phyloP scores from a whole-genome alignment of 2,113 vertebrate species.

The Anoplopoma fimbria region DNA sequence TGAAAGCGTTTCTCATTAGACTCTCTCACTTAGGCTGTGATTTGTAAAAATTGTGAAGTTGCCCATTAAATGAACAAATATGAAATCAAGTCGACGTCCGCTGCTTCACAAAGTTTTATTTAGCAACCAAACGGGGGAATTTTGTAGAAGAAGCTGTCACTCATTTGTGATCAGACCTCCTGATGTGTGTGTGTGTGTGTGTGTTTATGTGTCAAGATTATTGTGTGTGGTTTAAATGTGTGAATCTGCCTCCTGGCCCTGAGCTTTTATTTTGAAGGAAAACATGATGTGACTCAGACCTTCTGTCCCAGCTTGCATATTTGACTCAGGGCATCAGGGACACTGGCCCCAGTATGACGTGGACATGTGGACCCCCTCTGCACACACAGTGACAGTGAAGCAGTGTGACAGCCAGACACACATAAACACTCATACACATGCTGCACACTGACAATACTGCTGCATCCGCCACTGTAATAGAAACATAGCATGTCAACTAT shows the following conservation, averaged over 20 bases:
- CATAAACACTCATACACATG: not conserved
- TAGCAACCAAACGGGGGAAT: not conserved
- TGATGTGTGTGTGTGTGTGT: not conserved
- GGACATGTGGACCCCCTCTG: not conserved
- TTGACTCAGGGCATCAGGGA: constrained; percentile 35
- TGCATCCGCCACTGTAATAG: not conserved
- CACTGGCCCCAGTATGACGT: not conserved
- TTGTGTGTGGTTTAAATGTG: not conserved
- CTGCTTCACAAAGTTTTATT: not conserved
- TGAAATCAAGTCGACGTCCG: not conserved
- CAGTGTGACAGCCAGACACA: constrained; percentile 10
- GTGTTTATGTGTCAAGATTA: not conserved
- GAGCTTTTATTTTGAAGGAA: constrained; percentile 15
- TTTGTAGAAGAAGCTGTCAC: not conserved
- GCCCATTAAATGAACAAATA: not conserved
- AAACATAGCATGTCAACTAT: not conserved
- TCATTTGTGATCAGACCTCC: not conserved
- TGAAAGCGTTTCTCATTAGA: not conserved
- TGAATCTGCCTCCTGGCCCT: not conserved
- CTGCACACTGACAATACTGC: not conserved
- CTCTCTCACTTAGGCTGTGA: no score
- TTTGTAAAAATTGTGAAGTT: not conserved
- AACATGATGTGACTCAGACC: constrained; percentile 66
- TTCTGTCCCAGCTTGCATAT: constrained; percentile 57
- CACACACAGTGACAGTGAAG: constrained; percentile 39